phyloP scores from a whole-genome alignment of 2,113 vertebrate genomes.

The Neolamprologus hecqui region DNA sequence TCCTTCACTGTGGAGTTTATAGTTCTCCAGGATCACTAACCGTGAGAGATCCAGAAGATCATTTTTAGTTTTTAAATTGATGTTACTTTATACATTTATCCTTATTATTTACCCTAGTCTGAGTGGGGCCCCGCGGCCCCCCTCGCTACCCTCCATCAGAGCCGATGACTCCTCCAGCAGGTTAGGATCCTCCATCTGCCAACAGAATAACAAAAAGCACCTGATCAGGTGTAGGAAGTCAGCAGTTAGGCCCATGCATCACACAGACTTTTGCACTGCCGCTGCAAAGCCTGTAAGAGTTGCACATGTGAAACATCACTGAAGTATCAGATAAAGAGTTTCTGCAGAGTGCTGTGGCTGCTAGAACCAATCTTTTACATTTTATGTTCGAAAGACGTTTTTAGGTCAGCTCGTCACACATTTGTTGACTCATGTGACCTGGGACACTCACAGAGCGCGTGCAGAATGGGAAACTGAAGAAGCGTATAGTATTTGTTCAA shows the following conservation, averaged over 20 bases:
- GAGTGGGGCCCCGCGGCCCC: conserved; percentile 87
- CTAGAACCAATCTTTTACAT: not conserved
- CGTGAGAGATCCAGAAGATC: not conserved
- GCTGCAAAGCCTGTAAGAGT: rapidly evolving
- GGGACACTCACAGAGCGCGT: rapidly evolving
- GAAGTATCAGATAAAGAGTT: not conserved
- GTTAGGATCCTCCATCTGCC: conserved; percentile 99
- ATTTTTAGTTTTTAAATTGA: not conserved
- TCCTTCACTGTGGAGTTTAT: not conserved
- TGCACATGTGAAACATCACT: not conserved
- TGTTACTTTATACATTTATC: not conserved
- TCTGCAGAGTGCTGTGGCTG: not conserved
- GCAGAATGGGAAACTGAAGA: not conserved
- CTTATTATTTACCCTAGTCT: conserved; percentile 79
- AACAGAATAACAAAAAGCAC: conserved; percentile 54
- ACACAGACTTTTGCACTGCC: not conserved
- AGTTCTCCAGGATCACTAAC: not conserved
- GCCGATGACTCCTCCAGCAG: conserved; percentile 96
- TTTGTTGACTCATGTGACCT: not conserved
- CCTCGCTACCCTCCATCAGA: conserved; percentile 90
- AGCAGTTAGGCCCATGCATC: not conserved
- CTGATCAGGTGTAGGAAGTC: not conserved
- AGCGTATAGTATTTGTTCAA: rapidly evolving
- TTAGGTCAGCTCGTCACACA: not conserved
- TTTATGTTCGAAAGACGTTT: not conserved